A percentile compares a stretch with the other conserved stretches of the same genome.
Conservation (phyloP, 2,113 vertebrate genomes). For the Etia nguti region DNA sequence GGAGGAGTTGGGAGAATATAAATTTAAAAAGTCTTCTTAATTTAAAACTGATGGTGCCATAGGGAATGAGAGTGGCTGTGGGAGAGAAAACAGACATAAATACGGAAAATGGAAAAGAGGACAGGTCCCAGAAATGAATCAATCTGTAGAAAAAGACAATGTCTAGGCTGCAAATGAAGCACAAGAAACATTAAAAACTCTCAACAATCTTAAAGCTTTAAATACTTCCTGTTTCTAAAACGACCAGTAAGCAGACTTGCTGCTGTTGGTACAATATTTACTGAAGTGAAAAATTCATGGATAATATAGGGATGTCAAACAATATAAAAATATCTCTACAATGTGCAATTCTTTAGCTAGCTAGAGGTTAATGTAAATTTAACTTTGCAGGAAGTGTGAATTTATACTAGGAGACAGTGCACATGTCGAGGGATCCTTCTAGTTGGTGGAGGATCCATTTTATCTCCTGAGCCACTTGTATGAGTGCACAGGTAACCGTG, state of each 20-base stretch:
- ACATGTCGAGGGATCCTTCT: too few relatives aligned
- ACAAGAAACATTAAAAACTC: neutral
- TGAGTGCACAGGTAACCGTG: neutral
- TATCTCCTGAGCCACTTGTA: too few relatives aligned
- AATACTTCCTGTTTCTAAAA: neutral
- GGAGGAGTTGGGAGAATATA: neutral
- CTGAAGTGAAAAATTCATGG: neutral
- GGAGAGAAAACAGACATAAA: neutral
- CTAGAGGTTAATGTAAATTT: neutral
- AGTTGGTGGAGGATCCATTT: too few relatives aligned
- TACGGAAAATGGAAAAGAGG: neutral
- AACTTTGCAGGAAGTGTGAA: neutral
- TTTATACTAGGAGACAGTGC: neutral
- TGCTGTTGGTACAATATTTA: neutral
- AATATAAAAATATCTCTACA: neutral
- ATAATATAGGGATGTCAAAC: neutral
- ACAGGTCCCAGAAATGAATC: neutral
- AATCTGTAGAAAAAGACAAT: neutral
- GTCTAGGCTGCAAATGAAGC: neutral
- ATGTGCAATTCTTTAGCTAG: neutral
- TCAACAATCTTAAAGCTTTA: neutral
- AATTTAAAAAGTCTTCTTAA: neutral
- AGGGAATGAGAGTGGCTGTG: neutral
- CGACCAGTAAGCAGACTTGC: neutral
- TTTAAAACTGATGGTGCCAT: constrained; percentile 4